phyloP scores from a whole-genome alignment of 2,888 invertebrate species.

The Callimorpha dominula region DNA sequence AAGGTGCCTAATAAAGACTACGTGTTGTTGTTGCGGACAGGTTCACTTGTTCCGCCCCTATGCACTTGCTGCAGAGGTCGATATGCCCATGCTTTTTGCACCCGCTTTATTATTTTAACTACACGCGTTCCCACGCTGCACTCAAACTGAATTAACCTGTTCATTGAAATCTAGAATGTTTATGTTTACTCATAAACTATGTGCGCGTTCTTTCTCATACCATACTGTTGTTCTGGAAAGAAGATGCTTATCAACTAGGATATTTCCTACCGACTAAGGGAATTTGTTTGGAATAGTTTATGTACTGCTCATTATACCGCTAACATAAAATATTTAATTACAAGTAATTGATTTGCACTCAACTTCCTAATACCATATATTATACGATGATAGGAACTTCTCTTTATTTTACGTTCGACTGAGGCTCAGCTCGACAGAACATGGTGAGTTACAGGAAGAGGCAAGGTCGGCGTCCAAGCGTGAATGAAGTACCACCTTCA shows the following conservation, averaged over 20 bases:
- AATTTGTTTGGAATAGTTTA: no score
- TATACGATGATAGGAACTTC: slow-evolving; percentile 23
- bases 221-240: slow-evolving; percentile 40
- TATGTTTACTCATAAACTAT: slow-evolving; percentile 52
- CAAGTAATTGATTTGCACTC: neutral
- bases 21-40: slow-evolving; percentile 54
- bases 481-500: slow-evolving; percentile 81
- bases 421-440: slow-evolving; percentile 54
- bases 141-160: slow-evolving; percentile 67
- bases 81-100: slow-evolving; percentile 79
- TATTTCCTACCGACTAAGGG: neutral
- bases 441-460: slow-evolving; percentile 75
- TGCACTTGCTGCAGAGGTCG: slow-evolving; percentile 82
- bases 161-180: slow-evolving; percentile 63
- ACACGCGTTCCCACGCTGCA: slow-evolving; percentile 77
- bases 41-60: slow-evolving; percentile 85
- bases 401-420: slow-evolving; percentile 18
- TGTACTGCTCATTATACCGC: neutral
- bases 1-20: slow-evolving; percentile 29
- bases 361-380: neutral
- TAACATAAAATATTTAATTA: neutral
- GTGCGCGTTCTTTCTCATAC: slow-evolving; percentile 40
- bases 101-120: slow-evolving; percentile 71
- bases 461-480: slow-evolving; percentile 84
- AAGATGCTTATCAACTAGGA: slow-evolving; percentile 15